Evolutionary conservation across 2,797 vertebrate genomes (phyloP).

Genomic region (Gymnopithys bicolor): DNA sequence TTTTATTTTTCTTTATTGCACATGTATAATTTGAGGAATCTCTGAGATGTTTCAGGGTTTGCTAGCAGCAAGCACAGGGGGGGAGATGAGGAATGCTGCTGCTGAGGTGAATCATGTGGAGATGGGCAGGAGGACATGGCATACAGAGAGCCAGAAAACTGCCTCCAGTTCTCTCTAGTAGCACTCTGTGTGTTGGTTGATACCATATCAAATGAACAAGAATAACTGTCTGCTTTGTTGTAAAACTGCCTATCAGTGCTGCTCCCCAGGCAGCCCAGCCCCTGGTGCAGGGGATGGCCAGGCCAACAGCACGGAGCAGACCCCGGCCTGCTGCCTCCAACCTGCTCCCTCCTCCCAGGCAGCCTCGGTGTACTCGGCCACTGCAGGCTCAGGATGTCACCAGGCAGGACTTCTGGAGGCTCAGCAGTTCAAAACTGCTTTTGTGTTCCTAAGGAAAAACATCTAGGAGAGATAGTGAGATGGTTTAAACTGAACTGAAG

Average conservation of each 20-base stretch:
- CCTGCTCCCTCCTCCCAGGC: background rate
- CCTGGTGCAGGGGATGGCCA: background rate
- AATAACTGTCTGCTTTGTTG: constrained; percentile 12
- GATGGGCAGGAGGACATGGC: background rate
- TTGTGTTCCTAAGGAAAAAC: background rate
- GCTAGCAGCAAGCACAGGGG: background rate
- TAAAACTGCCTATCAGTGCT: background rate
- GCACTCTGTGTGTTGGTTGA: background rate
- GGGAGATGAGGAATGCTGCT: background rate
- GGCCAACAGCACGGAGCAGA: background rate
- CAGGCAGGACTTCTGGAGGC: background rate
- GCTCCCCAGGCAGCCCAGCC: background rate
- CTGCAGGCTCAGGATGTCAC: background rate
- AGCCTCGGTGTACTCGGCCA: background rate
- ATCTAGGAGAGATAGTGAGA: too few species aligned
- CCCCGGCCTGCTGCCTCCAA: background rate
- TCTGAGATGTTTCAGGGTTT: background rate
- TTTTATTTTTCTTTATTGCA: background rate
- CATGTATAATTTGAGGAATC: background rate
- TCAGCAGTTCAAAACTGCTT: background rate
- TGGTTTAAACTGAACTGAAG: background rate
- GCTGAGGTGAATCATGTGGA: background rate
- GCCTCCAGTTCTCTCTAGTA: background rate
- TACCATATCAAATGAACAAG: background rate
- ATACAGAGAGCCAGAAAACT: background rate